A percentile compares a stretch with the other conserved stretches of the same genome.
phyloP scores from a whole-genome alignment of 2,888 invertebrate species.

The Nymphalis polychloros region DNA sequence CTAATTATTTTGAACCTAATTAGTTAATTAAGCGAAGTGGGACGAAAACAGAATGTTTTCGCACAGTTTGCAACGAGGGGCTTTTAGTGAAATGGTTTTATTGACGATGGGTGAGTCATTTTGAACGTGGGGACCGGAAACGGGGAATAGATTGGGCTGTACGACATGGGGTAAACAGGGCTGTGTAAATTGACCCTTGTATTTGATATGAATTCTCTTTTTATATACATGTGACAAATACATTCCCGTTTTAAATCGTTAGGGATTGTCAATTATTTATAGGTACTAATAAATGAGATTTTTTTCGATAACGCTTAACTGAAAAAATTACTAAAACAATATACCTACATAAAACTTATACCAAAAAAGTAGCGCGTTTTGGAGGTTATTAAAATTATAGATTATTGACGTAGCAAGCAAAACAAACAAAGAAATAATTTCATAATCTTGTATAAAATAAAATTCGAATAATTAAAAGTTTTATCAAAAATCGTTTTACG shows the following conservation, averaged over 20 bases:
- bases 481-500: no score
- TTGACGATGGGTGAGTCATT: constrained; percentile 30
- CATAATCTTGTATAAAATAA: no score
- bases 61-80: constrained; percentile 30
- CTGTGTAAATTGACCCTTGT: constrained; percentile 2
- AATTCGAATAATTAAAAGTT: no score
- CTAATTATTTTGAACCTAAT: constrained; percentile 31
- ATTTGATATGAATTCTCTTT: not conserved
- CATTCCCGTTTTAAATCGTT: not conserved
- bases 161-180: constrained; percentile 10
- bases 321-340: no score
- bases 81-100: constrained; percentile 33
- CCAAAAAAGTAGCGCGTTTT: no score
- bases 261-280: not conserved
- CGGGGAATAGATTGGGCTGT: constrained; percentile 31
- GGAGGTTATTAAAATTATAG: no score
- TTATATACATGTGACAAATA: not conserved
- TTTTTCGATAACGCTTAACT: no score
- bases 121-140: constrained; percentile 32
- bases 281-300: no score
- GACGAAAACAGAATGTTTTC: constrained; percentile 24
- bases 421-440: no score
- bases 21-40: constrained; percentile 30
- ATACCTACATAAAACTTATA: no score
- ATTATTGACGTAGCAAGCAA: no score